Evolutionary conservation across 2,888 invertebrate genomes (phyloP), one percentile per base, ranked within the genome.

Genomic region (Polydrusus cervinus): DNA sequence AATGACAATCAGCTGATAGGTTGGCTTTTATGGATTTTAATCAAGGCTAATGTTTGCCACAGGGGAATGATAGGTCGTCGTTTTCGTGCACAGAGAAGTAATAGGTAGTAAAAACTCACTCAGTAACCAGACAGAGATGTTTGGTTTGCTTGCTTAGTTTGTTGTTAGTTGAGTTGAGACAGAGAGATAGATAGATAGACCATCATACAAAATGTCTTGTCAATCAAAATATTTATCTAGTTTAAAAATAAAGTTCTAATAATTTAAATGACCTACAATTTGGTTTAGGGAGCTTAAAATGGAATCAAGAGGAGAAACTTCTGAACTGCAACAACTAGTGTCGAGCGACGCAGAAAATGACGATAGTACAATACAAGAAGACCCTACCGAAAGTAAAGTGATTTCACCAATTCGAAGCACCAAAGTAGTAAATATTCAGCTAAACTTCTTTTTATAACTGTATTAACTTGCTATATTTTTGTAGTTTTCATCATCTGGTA

Each of bases 341-440:
- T 86, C 87, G 10, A 87, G 87, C 79, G 88, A 88, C 80, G 86
- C 86, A 20, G 87, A 87, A 79, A 87, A 87, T 78, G 88, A 88
- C 71, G 87, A 87, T 78, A 87, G 86, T 74, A 85, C 85, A 57
- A 82, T 84, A 53, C 87, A 87, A 79, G 86, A 86, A 74, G 87
- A 76, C 34, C 75, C 83, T 20, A 82, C 81, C 57, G 87, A 87
- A 80, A 83, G 82, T 20, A 88, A 87, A 85, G 80, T 87, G 40
- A 81, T 84, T 47, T 87, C 87, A 11, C 87, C 87, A 30, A 84
- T 86, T 20, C 79, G 87, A 76, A 87, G 86, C 77, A 84, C 82
- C 72, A 87, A 86, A 84, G 87, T 87, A 83, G 79, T 80, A 79
- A 78, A 55, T 71, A 67, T 0, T 45, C n/a, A 60, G 1, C 14